Percentiles rank a stretch among this genome's conserved stretches.
These are phyloP conservation scores for Sceliomorpha sp. DNA, from an alignment of 2,888 invertebrate genomes.

Conservation along the genomic window DNA sequence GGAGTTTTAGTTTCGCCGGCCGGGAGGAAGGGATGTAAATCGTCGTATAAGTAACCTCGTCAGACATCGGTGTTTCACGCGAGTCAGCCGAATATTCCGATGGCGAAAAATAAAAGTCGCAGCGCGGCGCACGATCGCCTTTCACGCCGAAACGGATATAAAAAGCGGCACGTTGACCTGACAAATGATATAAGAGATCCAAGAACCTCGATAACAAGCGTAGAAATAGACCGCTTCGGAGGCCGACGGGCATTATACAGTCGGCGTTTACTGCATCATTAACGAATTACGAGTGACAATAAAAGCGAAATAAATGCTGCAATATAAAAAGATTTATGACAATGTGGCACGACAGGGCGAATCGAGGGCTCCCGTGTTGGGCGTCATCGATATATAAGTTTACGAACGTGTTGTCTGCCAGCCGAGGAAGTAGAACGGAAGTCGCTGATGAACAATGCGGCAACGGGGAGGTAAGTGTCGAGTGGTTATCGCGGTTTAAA, in stretches of 20 bases:
- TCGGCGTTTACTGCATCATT: conserved; percentile 71
- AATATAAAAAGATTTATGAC: conserved; percentile 72
- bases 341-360: conserved; percentile 46
- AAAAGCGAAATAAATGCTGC: conserved; percentile 69
- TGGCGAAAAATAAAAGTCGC: too few relatives aligned
- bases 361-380: too few relatives aligned
- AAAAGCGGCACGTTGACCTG: conserved; percentile 37
- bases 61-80: too few relatives aligned
- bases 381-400: conserved; percentile 71
- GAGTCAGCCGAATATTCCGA: too few relatives aligned
- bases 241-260: conserved; percentile 42
- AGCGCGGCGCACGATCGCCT: too few relatives aligned
- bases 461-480: too few relatives aligned
- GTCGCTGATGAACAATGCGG: conserved; percentile 48
- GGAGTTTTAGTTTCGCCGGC: too few relatives aligned
- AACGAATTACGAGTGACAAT: conserved; percentile 73
- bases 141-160: conserved; percentile 3
- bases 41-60: too few relatives aligned
- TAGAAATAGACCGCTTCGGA: conserved; percentile 22
- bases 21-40: too few relatives aligned
- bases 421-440: conserved; percentile 54
- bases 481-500: too few relatives aligned
- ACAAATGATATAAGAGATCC: conserved; percentile 29
- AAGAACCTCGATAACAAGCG: conserved; percentile 33
- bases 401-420: conserved; percentile 69